Base-by-base conservation (phyloP, 1,140 invertebrate species). In the Anagrus nilaparvatae region DNA sequence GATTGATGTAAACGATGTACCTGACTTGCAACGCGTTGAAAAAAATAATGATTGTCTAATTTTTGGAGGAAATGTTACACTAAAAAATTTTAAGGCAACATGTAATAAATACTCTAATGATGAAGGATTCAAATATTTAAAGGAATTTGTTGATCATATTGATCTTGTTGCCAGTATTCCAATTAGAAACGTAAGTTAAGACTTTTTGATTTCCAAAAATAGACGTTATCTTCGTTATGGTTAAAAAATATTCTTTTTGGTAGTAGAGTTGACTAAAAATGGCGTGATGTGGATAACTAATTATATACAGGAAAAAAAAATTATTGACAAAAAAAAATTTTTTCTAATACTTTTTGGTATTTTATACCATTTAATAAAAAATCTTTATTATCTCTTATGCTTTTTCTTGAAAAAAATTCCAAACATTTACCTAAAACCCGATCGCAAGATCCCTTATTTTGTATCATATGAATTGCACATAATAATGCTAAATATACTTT, bases 1-100 rank as follows among this genome's bases (percentile, higher is more conserved):
- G 41, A 79, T 90, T 44, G 84, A 88, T 53, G 60, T 90, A 17
- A 78, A 77, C 27, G 74, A 71, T n/a, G 72, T 90, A 23, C 49
- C 65, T 8, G 76, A 81, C 30, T 51, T 91, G 6, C 76, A 72
- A 49, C 57, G 65, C 2, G 51, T 70, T 12, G 56, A 60, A 33
- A 68, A 74, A n/a, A 62, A 70, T 30, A 51, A 62, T 1, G 52
- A 68, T 27, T 65, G 62, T 33, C 48, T 84, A 17, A 62, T 65
- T 2, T 47, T 85, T 0, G 84, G 84, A 1, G 79, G 68, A 3
- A 81, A 77, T 38, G 60, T 81, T 23, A 69, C 75, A 0, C 61
- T 87, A 1, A 76, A 74, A 0, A 71, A 77, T 23, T 60, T 76
- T 5, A 85, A 82, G 73, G 51, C 72, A 3, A 55, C 72, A 5